Percentiles rank a stretch among this genome's conserved stretches.
phyloP scores from a whole-genome alignment of 2,113 vertebrate genomes.

The Pachyramphus minor region DNA sequence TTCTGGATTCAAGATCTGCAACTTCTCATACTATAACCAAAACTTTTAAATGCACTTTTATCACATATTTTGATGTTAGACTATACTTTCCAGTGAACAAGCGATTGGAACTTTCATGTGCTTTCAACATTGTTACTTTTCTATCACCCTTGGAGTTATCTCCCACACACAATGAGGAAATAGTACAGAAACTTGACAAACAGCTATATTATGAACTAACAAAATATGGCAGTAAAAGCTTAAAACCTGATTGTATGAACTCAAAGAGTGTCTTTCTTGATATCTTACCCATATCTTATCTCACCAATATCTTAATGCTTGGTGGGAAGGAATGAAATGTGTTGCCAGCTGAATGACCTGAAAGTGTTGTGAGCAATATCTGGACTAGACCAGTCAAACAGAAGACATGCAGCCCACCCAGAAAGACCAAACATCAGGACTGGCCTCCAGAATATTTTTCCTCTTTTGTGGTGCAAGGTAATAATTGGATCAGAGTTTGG shows the following conservation, averaged over 20 bases:
- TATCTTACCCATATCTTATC: not conserved
- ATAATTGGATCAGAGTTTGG: slow-evolving; percentile 43
- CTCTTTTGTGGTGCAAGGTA: slow-evolving; percentile 10
- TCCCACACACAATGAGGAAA: not conserved
- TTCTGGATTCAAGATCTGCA: not conserved
- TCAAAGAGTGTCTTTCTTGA: not conserved
- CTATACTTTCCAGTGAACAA: not conserved
- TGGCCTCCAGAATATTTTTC: slow-evolving; percentile 13
- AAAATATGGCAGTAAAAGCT: not conserved
- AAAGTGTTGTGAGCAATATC: not conserved
- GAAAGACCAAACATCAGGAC: not conserved
- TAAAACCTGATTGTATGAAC: not conserved
- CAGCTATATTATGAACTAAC: not conserved
- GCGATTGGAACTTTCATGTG: not conserved
- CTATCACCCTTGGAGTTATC: not conserved
- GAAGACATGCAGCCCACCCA: slow-evolving; percentile 43
- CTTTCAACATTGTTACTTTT: not conserved
- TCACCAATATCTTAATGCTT: not conserved
- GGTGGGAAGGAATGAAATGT: not conserved
- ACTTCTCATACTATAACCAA: not conserved
- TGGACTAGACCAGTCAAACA: not conserved
- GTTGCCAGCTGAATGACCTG: not conserved
- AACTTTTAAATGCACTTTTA: not conserved
- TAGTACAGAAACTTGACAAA: not conserved
- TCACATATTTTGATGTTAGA: not conserved